These are phyloP conservation scores for Malurus elegans DNA, from an alignment of 2,113 vertebrate genomes.

Conservation along the genomic window DNA sequence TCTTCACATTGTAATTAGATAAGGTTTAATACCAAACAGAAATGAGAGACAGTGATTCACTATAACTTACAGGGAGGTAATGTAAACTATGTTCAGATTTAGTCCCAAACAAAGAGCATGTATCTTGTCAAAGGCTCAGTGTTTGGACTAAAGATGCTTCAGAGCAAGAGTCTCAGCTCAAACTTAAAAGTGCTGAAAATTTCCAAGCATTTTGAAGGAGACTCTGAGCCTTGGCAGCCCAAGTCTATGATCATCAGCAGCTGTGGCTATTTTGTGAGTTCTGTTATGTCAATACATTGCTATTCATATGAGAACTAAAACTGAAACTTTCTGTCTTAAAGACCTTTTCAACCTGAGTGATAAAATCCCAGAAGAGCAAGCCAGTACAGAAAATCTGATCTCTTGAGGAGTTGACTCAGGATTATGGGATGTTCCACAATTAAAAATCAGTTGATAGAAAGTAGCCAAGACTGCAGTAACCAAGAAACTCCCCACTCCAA, in stretches of 20 bases:
- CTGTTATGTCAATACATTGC: not conserved
- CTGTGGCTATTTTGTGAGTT: not conserved
- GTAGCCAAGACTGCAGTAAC: not conserved
- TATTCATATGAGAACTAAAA: not conserved
- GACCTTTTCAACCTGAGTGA: not conserved
- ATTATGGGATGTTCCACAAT: not conserved
- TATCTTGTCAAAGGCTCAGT: not conserved
- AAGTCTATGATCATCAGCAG: not conserved
- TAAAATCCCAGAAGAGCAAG: not conserved
- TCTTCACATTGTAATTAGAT: not conserved
- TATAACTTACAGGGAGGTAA: not conserved
- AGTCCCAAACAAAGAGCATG: not conserved
- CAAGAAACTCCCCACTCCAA: not conserved
- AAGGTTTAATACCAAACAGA: not conserved
- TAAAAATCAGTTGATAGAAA: not conserved
- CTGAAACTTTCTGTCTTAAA: not conserved
- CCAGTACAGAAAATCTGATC: not conserved
- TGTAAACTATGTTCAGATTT: not conserved
- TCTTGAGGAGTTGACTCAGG: not conserved
- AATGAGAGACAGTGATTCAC: not conserved
- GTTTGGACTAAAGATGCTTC: not conserved
- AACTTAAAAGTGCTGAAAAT: not conserved
- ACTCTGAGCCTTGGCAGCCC: not conserved
- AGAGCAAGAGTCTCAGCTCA: not conserved
- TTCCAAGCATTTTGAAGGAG: not conserved